A percentile compares a stretch with the other conserved stretches of the same genome.
Conservation (phyloP, 2,888 invertebrate genomes). For the Dynastes maya region DNA sequence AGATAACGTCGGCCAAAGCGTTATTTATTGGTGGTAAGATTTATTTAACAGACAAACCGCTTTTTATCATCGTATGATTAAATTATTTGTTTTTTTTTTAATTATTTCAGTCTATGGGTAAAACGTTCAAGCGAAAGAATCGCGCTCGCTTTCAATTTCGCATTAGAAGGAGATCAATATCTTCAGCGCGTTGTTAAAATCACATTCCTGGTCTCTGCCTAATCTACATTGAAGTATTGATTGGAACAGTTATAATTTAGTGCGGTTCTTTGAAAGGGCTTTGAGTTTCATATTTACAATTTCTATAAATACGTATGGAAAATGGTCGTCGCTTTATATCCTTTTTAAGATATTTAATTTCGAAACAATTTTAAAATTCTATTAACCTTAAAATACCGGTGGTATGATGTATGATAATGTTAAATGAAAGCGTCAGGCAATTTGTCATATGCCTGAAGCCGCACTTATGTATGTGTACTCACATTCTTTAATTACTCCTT, state of each 20-base stretch:
- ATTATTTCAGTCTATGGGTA: neutral
- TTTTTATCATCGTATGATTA: constrained; percentile 37
- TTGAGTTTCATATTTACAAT: neutral
- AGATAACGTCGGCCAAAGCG: constrained; percentile 36
- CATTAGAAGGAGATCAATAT: constrained; percentile 11
- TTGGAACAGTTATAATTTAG: neutral
- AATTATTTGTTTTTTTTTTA: constrained; percentile 14
- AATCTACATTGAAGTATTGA: constrained; percentile 25
- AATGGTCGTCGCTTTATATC: neutral
- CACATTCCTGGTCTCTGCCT: neutral
- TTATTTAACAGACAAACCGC: constrained; percentile 25
- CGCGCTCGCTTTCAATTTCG: constrained; percentile 19
- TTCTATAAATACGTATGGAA: neutral
- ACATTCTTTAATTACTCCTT: too few species aligned
- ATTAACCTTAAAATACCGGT: too few species aligned
- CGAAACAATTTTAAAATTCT: too few species aligned
- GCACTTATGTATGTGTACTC: too few species aligned
- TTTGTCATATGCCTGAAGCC: too few species aligned
- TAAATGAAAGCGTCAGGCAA: too few species aligned
- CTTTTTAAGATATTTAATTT: neutral
- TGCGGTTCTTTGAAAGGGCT: neutral
- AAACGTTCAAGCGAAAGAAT: neutral
- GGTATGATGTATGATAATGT: too few species aligned
- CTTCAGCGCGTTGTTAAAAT: constrained; percentile 11
- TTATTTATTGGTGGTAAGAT: constrained; percentile 38